Base-by-base conservation (phyloP, 2,797 vertebrate genomes). In the Odontamblyopus rebecca region DNA sequence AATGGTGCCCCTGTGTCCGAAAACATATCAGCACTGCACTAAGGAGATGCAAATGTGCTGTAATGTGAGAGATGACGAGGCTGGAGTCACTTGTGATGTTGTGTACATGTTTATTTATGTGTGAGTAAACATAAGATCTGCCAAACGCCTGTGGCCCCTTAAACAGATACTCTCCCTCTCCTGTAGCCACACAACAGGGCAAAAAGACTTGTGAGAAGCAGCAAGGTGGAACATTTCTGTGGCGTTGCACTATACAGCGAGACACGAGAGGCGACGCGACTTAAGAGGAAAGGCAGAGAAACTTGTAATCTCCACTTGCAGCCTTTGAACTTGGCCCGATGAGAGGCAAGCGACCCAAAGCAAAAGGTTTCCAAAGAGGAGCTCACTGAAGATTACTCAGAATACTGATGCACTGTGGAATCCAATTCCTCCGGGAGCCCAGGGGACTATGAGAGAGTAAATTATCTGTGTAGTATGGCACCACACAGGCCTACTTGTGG, bases 301-400 rank as follows among this genome's bases (percentile, higher is more conserved):
- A 88, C 87, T 86, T 91, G 86, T 93, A 93, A 94, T 94, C 91
- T 92, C 79, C 53, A 84, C 88, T 84, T 78, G 50, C 88, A 92
- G 90, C 90, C 93, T 93, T 94, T 94, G 92, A 94, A 94, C 91
- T 89, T 79, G 72, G 84, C 83, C 91, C 90, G 76, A 85, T 85
- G 93, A 93, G 90, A 93, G 83, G 72, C 72, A 60, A 69, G 88
- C 89, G 84, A 92, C 90, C 89, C 89, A 89, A 89, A 89, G 90
- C 90, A 85, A 91, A 93, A 89, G 92, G 89, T 92, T 63, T 93
- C 93, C 82, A 89, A 85, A 91, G 91, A 87, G 79, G 80, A 88
- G 79, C 85, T 89, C 86, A 82, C 82, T 88, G 90, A 91, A 93
- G 94, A 94, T 93, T 90, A 92, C 88, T 93, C 83, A 41, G 93